Evolutionary conservation across 2,888 invertebrate species (phyloP).

Genomic region (Cataglyphis rosenhaueri): DNA sequence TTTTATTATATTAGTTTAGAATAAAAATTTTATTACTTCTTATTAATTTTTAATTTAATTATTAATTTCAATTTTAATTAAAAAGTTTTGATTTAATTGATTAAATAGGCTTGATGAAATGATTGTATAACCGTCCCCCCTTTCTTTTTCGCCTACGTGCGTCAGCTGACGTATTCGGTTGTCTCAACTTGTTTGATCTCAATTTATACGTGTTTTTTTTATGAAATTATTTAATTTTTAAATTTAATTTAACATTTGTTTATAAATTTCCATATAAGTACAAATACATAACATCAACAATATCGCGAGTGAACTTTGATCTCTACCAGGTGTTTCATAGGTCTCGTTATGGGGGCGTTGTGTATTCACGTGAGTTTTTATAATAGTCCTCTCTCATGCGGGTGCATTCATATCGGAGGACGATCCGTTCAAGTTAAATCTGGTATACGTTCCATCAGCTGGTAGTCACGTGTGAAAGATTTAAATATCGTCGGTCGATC

Average conservation of each 20-base stretch:
- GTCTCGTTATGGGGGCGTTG: conserved; percentile 78
- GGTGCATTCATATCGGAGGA: conserved; percentile 76
- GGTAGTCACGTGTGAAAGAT: conserved; percentile 52
- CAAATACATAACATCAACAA: background rate
- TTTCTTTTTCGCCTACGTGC: background rate
- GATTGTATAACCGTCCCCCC: too few relatives aligned
- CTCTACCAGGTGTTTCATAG: conserved; percentile 76
- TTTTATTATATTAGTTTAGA: background rate
- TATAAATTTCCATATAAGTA: background rate
- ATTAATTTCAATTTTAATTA: background rate
- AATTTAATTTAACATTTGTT: background rate
- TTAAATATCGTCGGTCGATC: conserved; percentile 56
- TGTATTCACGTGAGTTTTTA: conserved; percentile 76
- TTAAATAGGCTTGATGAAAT: background rate
- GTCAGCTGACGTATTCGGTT: background rate
- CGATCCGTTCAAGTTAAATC: conserved; percentile 71
- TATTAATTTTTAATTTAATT: background rate
- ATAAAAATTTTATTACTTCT: background rate
- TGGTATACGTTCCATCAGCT: conserved; percentile 55
- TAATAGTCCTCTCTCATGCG: conserved; percentile 78
- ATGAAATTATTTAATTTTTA: background rate
- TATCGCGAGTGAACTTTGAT: conserved; percentile 62
- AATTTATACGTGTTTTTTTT: background rate
- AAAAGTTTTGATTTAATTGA: background rate
- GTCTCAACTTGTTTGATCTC: background rate